A percentile compares a stretch with the other conserved stretches of the same genome.
These are phyloP conservation scores for Centropus unirufus DNA, from an alignment of 2,113 vertebrate genomes.

Conservation along the genomic window DNA sequence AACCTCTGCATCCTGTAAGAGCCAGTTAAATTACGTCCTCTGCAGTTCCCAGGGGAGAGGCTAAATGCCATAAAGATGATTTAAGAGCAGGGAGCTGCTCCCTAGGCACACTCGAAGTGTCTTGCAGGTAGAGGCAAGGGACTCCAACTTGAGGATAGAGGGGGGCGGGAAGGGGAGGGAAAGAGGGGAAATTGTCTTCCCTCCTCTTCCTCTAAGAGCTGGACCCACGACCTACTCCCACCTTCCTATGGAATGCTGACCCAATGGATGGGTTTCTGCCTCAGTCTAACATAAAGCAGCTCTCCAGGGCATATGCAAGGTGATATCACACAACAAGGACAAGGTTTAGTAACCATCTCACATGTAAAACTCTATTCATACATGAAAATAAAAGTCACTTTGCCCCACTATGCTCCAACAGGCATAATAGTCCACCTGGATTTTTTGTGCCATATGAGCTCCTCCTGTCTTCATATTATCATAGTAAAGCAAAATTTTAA, in stretches of 20 bases:
- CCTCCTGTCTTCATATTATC: not conserved
- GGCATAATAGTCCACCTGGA: not conserved
- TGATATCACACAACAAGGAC: fast-evolving
- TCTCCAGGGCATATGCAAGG: not conserved
- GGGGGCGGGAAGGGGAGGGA: fast-evolving
- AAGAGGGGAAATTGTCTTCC: too few relatives aligned
- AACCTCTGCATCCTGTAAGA: not conserved
- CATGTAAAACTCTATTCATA: fast-evolving
- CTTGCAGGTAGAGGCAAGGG: not conserved
- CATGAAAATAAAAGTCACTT: fast-evolving
- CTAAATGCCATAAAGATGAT: not conserved
- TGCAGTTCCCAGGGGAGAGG: not conserved
- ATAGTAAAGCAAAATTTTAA: not conserved
- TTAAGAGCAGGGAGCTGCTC: not conserved
- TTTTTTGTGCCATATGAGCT: not conserved
- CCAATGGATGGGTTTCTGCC: too few relatives aligned
- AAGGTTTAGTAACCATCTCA: not conserved
- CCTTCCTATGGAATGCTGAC: not conserved
- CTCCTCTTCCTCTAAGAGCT: not conserved
- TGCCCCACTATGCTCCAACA: not conserved
- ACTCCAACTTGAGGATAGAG: not conserved
- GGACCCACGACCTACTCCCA: not conserved
- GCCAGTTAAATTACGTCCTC: not conserved
- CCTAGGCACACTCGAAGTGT: not conserved
- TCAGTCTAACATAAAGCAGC: not conserved